phyloP scores from a whole-genome alignment of 2,888 invertebrate species.

The Cantharis rufa region DNA sequence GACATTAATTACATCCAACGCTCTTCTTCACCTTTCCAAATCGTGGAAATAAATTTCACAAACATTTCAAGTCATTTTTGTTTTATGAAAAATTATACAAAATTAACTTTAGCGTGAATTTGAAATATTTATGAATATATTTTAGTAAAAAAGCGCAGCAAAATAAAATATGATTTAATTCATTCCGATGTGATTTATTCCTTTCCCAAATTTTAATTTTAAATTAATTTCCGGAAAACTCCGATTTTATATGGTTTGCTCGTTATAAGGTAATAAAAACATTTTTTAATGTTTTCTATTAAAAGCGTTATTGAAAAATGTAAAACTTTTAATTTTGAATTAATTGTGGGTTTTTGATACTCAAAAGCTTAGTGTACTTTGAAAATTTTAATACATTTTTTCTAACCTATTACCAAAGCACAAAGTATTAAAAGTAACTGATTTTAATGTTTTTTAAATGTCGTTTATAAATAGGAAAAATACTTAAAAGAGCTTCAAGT shows the following conservation, averaged over 20 bases:
- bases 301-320: not conserved
- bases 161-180: not conserved
- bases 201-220: not conserved
- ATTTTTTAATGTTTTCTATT: not conserved
- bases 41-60: not conserved
- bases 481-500: not conserved
- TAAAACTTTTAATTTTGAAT: not conserved
- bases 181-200: not conserved
- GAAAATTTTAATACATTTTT: not conserved
- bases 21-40: not conserved
- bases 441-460: no score
- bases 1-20: not conserved
- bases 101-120: not conserved
- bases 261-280: not conserved
- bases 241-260: not conserved
- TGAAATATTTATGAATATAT: not conserved
- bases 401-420: no score
- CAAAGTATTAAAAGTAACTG: no score
- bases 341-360: not conserved
- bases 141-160: not conserved
- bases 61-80: not conserved
- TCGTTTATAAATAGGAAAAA: not conserved
- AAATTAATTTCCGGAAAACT: not conserved
- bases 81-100: not conserved
- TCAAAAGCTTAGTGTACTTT: not conserved